Percentiles rank a stretch among this genome's conserved stretches.
Evolutionary conservation across 2,888 invertebrate genomes (phyloP).

Genomic region (Oxytorus armatus): DNA sequence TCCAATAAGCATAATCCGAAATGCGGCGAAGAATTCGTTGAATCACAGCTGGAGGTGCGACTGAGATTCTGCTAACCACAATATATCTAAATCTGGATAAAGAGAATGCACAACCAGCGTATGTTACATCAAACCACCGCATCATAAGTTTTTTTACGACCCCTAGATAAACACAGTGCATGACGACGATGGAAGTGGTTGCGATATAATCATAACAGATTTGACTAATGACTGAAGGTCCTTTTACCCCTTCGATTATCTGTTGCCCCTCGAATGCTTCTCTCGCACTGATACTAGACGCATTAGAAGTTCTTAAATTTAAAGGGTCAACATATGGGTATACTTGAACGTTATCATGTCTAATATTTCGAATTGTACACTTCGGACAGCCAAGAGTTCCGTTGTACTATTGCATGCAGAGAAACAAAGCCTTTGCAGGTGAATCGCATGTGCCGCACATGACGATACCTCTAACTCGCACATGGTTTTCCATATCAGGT

Average conservation of each 20-base stretch:
- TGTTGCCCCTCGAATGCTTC: conserved; percentile 6
- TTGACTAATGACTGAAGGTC: conserved; percentile 51
- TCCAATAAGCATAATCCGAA: conserved; percentile 59
- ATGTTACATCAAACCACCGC: conserved; percentile 58
- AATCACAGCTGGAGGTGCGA: conserved; percentile 33
- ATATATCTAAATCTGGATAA: background rate
- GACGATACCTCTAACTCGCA: conserved; percentile 24
- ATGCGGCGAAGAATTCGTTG: conserved; percentile 59
- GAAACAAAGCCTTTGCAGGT: conserved; percentile 54
- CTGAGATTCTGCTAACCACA: background rate
- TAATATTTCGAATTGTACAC: background rate
- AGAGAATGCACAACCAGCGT: background rate
- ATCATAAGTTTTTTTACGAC: conserved; percentile 55
- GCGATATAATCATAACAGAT: conserved; percentile 59
- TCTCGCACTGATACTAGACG: conserved; percentile 24
- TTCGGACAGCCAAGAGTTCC: conserved; percentile 59
- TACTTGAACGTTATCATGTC: conserved; percentile 15
- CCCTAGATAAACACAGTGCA: conserved; percentile 69
- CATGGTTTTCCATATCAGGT: background rate
- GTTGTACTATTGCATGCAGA: conserved; percentile 59
- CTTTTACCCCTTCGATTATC: conserved; percentile 58
- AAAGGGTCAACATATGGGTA: conserved; percentile 47
- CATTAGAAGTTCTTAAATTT: conserved; percentile 30
- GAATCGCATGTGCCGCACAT: conserved; percentile 48
- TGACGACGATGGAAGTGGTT: conserved; percentile 61